Base-by-base conservation (phyloP, 2,888 invertebrate genomes). In the Sepioteuthis lessoniana region DNA sequence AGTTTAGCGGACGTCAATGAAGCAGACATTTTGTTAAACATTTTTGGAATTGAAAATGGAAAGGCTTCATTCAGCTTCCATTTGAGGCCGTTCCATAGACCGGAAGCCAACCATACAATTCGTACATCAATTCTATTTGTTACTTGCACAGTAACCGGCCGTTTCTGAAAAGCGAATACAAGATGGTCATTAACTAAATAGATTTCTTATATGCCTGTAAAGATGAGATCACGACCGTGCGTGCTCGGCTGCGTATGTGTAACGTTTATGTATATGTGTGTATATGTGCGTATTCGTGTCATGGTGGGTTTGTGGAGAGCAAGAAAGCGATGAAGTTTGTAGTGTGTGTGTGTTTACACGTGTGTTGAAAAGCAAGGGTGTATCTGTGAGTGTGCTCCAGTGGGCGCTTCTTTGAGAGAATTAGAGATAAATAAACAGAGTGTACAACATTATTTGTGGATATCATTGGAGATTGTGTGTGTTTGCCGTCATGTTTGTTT, bases 41-140 rank as follows among this genome's bases (percentile, higher is more conserved):
- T 76, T 76, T 76, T 76, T 76, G n/a, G 76, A 76, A 76, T 76
- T 76, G 76, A 76, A 76, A 76, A 76, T 76, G 76, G 76, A 76
- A 76, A 76, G 76, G 76, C 76, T 76, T 76, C 76, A 76, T 76
- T 76, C 76, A 76, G 76, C 35, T 19, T 76, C 76, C 76, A 76
- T 76, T 76, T 76, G 76, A 76, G 76, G n/a, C 76, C 13, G n/a
- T 76, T n/a, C 76, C 76, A 35, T 76, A 76, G 76, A 76, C 76
- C 76, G 76, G 76, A 76, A 76, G n/a, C 76, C n/a, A 76, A 76
- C 16, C 76, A 76, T 76, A 76, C 76, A 76, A 76, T 76, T 76
- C 76, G n/a, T 76, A 76, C 76, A 76, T 76, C 76, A 76, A 76
- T 35, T 76, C 76, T n/a, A 76, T 76, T 76, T 76, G 76, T 76